Evolutionary conservation across 2,797 vertebrate species (phyloP).

Genomic region (Oophaga sylvatica): DNA sequence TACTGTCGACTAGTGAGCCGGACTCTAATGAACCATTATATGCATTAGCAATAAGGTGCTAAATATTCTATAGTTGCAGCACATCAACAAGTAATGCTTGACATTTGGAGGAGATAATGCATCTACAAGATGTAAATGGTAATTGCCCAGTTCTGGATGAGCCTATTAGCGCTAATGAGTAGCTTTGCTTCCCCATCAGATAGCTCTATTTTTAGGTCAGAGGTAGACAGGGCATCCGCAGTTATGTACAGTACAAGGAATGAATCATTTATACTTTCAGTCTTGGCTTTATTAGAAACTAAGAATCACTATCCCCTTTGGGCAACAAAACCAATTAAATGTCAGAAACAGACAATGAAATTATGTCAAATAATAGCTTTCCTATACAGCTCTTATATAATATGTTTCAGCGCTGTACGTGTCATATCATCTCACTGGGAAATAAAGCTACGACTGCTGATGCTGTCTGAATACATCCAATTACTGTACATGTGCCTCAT

Average conservation of each 20-base stretch:
- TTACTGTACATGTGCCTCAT: conserved; percentile 5
- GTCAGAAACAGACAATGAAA: conserved; percentile 64
- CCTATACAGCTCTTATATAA: conserved; percentile 2
- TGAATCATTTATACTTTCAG: conserved; percentile 71
- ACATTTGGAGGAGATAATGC: conserved; percentile 60
- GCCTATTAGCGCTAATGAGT: conserved; percentile 64
- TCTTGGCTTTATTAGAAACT: conserved; percentile 65
- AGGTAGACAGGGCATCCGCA: conserved; percentile 66
- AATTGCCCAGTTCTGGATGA: conserved; percentile 58
- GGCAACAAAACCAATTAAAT: conserved; percentile 67
- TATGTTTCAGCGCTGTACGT: conserved; percentile 17
- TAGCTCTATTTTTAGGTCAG: conserved; percentile 74
- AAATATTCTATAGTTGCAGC: conserved; percentile 37
- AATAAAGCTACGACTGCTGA: neutral
- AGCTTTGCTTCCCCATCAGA: conserved; percentile 65
- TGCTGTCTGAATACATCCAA: conserved; percentile 1
- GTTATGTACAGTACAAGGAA: conserved; percentile 69
- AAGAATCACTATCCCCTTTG: conserved; percentile 67
- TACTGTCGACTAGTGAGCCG: neutral
- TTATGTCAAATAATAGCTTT: conserved; percentile 55
- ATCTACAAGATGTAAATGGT: conserved; percentile 57
- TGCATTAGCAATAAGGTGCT: conserved; percentile 35
- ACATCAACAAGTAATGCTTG: conserved; percentile 57
- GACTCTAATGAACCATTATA: conserved; percentile 42
- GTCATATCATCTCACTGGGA: conserved; percentile 1